Evolutionary conservation across 2,113 vertebrate genomes (phyloP), one percentile per base, ranked within the genome.

Genomic region (Echinops telfairi): DNA sequence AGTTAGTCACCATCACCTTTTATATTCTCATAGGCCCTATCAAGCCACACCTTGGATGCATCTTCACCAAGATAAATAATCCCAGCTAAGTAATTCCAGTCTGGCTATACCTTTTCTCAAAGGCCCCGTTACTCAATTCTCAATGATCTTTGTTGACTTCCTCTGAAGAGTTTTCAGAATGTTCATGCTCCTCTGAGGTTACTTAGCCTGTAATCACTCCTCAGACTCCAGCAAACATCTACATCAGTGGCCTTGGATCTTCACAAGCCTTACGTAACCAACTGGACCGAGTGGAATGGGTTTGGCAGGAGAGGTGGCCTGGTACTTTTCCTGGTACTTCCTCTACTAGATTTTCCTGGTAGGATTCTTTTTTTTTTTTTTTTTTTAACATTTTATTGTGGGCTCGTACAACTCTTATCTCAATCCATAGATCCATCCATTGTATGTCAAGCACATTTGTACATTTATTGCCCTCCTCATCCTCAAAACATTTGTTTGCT

Each of bases 131-230:
- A 92, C 94, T 97, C 95, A 97, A 66, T 96, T 89, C 95, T 96
- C 96, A 95, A 96, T 97, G 89, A 96, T 97, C 90, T 94, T 93
- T n/a, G 66, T 95, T 96, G 95, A 95, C 93, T 94, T 96, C 77
- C 93, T 96, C 88, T 91, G 88, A 95, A 95, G 33, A 94, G 60
- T 78, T 90, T 95, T 97, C 95, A 95, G 89, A 53, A 92, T 97
- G 94, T 85, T 89, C 58, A 10, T 93, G 78, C 23, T 96, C 86
- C 81, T 92, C 83, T 94, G 89, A 95, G 95, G 70, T 94, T 90
- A 71, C 23, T n/a, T 53, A 94, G 73, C 40, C 60, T 92, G n/a
- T 94, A 92, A 89, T 90, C 90, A 93, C 88, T 94, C 53, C 43
- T 86, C 10, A 22, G 7, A 75, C 57, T 86, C 5, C 16, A 90